Percentiles rank a stretch among this genome's conserved stretches.
phyloP scores from a whole-genome alignment of 2,888 invertebrate genomes.

The Andrena flavipes region DNA sequence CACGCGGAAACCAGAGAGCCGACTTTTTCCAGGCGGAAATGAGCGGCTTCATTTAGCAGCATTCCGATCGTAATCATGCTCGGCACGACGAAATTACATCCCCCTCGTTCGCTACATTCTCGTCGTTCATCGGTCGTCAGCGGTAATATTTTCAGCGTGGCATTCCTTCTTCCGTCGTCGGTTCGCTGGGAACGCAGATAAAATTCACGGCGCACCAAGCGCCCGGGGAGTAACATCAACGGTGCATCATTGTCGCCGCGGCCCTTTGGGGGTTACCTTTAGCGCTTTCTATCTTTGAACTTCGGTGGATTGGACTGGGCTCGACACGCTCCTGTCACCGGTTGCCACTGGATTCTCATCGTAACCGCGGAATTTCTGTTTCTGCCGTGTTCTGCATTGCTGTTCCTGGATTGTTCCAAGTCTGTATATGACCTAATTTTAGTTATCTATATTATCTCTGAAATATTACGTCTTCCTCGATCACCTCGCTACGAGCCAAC shows the following conservation, averaged over 20 bases:
- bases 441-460: too few relatives aligned
- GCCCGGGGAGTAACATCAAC: not conserved
- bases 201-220: not conserved
- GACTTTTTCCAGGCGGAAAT: not conserved
- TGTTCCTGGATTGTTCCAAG: too few relatives aligned
- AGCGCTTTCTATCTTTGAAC: not conserved
- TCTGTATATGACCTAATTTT: too few relatives aligned
- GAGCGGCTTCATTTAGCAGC: conserved; percentile 17
- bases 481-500: too few relatives aligned
- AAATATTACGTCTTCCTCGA: too few relatives aligned
- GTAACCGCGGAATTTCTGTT: not conserved
- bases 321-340: not conserved
- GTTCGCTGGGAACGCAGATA: not conserved
- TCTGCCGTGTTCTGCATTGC: not conserved
- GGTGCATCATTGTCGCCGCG: not conserved
- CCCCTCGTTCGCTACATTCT: conserved; percentile 13
- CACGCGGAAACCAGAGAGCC: not conserved
- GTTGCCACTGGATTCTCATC: not conserved
- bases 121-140: conserved; percentile 26
- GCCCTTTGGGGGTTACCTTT: not conserved
- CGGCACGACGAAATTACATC: conserved; percentile 35
- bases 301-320: not conserved
- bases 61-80: conserved; percentile 35
- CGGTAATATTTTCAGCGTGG: not conserved
- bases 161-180: conserved; percentile 8